phyloP scores from a whole-genome alignment of 1,140 invertebrate genomes.

The Chironomus striatipennis region DNA sequence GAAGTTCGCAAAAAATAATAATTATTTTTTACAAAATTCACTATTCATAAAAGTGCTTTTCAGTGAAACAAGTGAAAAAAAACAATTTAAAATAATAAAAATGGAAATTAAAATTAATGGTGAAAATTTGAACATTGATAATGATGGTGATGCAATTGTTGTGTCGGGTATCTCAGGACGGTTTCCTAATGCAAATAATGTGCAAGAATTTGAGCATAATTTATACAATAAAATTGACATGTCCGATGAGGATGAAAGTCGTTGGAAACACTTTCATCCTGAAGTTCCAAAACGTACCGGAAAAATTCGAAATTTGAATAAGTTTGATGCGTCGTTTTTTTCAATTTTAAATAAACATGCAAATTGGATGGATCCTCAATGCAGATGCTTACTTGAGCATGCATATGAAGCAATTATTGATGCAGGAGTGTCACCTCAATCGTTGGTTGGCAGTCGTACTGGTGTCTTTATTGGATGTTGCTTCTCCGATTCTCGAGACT shows the following conservation, averaged over 20 bases:
- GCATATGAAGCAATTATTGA: slow-evolving; percentile 77
- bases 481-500: background rate
- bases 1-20: too few relatives aligned
- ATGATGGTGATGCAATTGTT: slow-evolving; percentile 49
- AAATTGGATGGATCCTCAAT: slow-evolving; percentile 85
- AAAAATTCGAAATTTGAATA: slow-evolving; percentile 67
- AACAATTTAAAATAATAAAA: too few relatives aligned
- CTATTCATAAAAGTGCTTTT: too few relatives aligned
- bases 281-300: slow-evolving; percentile 66
- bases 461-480: background rate
- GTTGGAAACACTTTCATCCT: slow-evolving; percentile 63
- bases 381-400: slow-evolving; percentile 55
- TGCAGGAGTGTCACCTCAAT: slow-evolving; percentile 49
- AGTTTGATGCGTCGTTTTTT: slow-evolving; percentile 83
- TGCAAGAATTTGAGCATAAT: slow-evolving; percentile 64
- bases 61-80: too few relatives aligned
- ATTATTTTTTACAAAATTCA: too few relatives aligned
- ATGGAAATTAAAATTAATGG: too few relatives aligned
- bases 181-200: slow-evolving; percentile 71
- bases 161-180: slow-evolving; percentile 63
- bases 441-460: background rate
- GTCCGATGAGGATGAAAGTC: slow-evolving; percentile 50
- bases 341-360: slow-evolving; percentile 84
- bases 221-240: slow-evolving; percentile 50
- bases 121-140: background rate